Evolutionary conservation across 2,888 invertebrate genomes (phyloP), one percentile per base, ranked within the genome.

Genomic region (Anticlea derivata): DNA sequence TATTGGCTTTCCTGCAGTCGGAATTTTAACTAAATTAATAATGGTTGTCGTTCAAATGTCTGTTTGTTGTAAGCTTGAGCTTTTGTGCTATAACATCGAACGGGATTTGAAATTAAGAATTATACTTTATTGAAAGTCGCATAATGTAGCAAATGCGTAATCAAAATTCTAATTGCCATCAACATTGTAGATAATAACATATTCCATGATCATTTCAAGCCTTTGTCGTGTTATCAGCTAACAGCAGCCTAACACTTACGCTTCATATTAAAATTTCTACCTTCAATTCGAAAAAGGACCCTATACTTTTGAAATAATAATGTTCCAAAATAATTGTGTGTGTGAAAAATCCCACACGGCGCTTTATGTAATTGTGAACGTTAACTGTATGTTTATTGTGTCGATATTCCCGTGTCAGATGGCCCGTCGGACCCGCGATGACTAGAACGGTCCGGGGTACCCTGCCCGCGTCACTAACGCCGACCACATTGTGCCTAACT

Each of bases 341-440:
- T 23, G 3, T 22, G n/a, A 8, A 6, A 12, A 12, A 1, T 23
- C 12, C 22, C 11, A 11, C 31, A 17, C 23, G n/a, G 3, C 10
- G 26, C n/a, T 12, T 17, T 17, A n/a, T n/a, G 39, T 33, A 34
- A 23, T 39, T 34, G 0, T 55, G 45, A 52, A 47, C 48, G 41
- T 49, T 60, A 52, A 53, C 20, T 35, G 22, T 55, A 50, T 60
- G 54, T 46, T 56, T 40, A 55, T 55, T 51, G 50, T 71, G 70
- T 64, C 64, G 63, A 66, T 68, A 66, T 73, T 70, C 65, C 68
- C 65, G 63, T 68, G 75, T 64, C 70, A 74, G 74, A 74, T 74
- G 85, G 86, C 71, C 78, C 80, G 75, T 81, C 87, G 79, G 90
- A 89, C 72, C 66, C 86, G 83, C 91, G 91, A 91, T 91, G 91